Base-by-base conservation (phyloP, 2,113 vertebrate genomes). In the Madoqua kirkii region DNA sequence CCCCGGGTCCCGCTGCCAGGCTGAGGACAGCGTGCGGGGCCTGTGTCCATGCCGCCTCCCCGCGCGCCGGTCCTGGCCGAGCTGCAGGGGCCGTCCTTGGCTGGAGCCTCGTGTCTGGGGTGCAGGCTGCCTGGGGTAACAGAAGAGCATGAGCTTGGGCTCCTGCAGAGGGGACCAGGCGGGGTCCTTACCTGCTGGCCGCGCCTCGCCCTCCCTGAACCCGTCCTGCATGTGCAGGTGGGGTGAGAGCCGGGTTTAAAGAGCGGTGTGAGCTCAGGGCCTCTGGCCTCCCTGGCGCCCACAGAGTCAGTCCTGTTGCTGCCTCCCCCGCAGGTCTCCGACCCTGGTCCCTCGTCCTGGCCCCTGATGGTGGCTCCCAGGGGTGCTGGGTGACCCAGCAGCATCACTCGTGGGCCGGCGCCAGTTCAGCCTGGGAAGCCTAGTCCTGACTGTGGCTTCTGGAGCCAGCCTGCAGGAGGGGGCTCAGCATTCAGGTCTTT, bases 181-280 rank as follows among this genome's bases (percentile, higher is more conserved):
- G 3, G 6, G 79, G 17, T 7, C 17, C 48, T 54, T 12, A 23
- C 48, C 48, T 23, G 79, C 79, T 13, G 48, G 48, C 79, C 0
- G 11, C 17, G 5, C 78, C 33, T n/a, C 0, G 31, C 79, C 76
- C 48, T n/a, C 5, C 31, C 33, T 6, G 48, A n/a, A 23, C 48
- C 31, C 3, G 6, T 33, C 17, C 78, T 19, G 17, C 5, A 0
- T n/a, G 29, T 81, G 5, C 3, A 52, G 31, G 31, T 21, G 17
- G 16, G 17, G 31, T n/a, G 9, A n/a, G 1, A 10, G 45, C 8
- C 27, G 27, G 43, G 16, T 21, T 33, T 33, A 21, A 33, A 21
- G 9, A 50, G 16, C 19, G 5, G 9, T 12, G 45, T 10, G 45
- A 33, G 45, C 23, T 33, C 78, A 4, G 16, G 78, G 78, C 27